Evolutionary conservation across 2,888 invertebrate species (phyloP).

Genomic region (Drosophila mayaguana): DNA sequence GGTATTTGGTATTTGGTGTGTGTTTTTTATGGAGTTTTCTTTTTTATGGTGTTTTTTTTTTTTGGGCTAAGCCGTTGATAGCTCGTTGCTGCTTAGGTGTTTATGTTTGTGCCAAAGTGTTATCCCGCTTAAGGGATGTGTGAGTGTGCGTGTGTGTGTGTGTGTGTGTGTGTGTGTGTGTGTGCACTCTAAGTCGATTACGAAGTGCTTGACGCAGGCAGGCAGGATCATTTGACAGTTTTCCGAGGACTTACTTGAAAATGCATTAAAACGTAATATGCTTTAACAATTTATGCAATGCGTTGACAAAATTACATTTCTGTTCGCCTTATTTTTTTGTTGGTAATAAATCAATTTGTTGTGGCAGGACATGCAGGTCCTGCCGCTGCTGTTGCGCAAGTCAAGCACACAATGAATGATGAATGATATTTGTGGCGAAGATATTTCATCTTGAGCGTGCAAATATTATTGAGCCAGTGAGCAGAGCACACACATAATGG

Average conservation of each 20-base stretch:
- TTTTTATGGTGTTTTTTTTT: slow-evolving; percentile 52
- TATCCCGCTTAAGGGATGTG: slow-evolving; percentile 57
- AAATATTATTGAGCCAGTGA: slow-evolving; percentile 68
- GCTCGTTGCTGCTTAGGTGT: slow-evolving; percentile 63
- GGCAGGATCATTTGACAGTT: slow-evolving; percentile 40
- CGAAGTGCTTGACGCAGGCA: slow-evolving; percentile 1
- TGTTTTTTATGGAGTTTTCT: slow-evolving; percentile 56
- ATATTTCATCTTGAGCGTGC: slow-evolving; percentile 62
- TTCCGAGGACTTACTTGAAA: slow-evolving; percentile 32
- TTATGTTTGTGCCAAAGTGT: slow-evolving; percentile 69
- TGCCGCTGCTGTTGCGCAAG: slow-evolving; percentile 8
- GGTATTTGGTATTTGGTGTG: slow-evolving; percentile 32
- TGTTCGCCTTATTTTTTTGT: slow-evolving; percentile 1
- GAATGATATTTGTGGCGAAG: slow-evolving; percentile 70
- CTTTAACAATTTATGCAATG: slow-evolving; percentile 63
- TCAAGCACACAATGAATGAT: slow-evolving; percentile 56
- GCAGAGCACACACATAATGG: slow-evolving; percentile 52
- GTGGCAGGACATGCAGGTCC: slow-evolving; percentile 29
- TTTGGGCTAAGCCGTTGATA: slow-evolving; percentile 47
- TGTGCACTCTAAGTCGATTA: slow-evolving; percentile 39
- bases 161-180: slow-evolving; percentile 41
- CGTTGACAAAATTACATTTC: slow-evolving; percentile 28
- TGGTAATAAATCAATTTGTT: slow-evolving; percentile 69
- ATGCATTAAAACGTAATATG: slow-evolving; percentile 54
- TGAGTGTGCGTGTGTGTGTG: slow-evolving; percentile 29